Conservation (phyloP, 2,113 vertebrate genomes). For the Mola mola region DNA sequence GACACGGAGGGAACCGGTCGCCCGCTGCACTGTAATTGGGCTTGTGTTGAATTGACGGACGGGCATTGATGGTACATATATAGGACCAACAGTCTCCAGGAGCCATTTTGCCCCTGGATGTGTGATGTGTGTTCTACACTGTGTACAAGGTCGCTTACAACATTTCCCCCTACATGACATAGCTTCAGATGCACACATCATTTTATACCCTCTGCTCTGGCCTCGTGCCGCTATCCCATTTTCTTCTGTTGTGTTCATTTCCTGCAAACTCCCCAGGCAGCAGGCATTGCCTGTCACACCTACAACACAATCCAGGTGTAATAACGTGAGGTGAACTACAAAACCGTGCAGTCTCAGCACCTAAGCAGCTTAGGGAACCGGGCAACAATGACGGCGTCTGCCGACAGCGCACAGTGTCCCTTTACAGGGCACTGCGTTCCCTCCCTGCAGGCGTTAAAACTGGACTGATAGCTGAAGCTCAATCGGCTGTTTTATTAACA, state of each 20-base stretch:
- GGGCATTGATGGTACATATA: no score
- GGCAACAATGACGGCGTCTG: no score
- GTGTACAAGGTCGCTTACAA: background rate
- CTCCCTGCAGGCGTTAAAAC: no score
- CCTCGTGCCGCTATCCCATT: background rate
- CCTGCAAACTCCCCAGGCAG: conserved; percentile 21
- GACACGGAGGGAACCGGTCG: no score
- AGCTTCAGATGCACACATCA: conserved; percentile 9
- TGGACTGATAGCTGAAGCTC: no score
- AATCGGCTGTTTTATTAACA: no score
- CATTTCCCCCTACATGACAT: conserved; percentile 1
- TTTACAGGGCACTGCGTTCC: no score
- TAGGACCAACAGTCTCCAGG: background rate
- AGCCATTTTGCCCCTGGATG: background rate
- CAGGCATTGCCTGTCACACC: conserved; percentile 32
- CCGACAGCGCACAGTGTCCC: no score
- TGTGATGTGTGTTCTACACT: background rate
- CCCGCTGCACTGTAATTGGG: no score
- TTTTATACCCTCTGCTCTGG: conserved; percentile 3
- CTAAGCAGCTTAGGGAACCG: conserved; percentile 33
- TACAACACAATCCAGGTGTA: conserved; percentile 35
- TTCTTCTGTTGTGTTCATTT: conserved; percentile 14
- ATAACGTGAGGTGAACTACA: conserved; percentile 27
- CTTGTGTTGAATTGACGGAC: no score
- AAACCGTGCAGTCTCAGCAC: conserved; percentile 34